Base-by-base conservation (phyloP, 2,797 vertebrate genomes). In the Poecilia picta region DNA sequence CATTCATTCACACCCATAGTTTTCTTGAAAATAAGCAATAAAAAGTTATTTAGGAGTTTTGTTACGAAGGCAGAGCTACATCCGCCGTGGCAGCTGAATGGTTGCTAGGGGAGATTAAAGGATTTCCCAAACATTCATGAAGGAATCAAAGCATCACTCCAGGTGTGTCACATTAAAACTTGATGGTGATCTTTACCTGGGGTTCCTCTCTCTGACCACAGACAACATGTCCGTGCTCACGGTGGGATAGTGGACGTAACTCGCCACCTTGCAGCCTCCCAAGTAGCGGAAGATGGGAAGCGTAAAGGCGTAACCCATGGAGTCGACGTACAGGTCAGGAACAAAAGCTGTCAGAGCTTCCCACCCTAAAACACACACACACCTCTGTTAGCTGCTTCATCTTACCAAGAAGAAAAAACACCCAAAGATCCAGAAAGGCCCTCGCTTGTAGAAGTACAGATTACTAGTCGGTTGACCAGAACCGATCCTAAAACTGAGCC, bases 151-250 rank as follows among this genome's bases (percentile, higher is more conserved):
- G 18, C 20, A 23, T 8, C 7, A 51, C 7, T 51, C 49, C 49
- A 51, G 7, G 49, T 51, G 2, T 51, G 49, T 49, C 20, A 49
- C 0, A 18, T 7, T 7, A 49, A 49, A 49, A 20, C 47, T 20
- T 49, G 47, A n/a, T n/a, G 47, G 6, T 49, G 47, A 20, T 28
- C 16, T 74, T 64, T 57, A 94, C 94, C 94, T 92, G 36, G 93
- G 94, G 74, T 94, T 96, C 81, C 97, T 96, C 79, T 97, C 96
- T 81, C 95, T 95, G 76, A 99, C 96, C 0, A 97, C 92, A 15
- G 98, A 97, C 33, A 99, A 94, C 98, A 99, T 99, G 79, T 99
- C 97, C 0, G 96, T 98, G 92, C 97, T 99, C 94, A 99, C 96
- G 0, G 97, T 98, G 47, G 98, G 98, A 74, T 99, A 99, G 91